A percentile compares a stretch with the other conserved stretches of the same genome.
Evolutionary conservation across 2,113 vertebrate genomes (phyloP).

Genomic region (Xyrauchen texanus): DNA sequence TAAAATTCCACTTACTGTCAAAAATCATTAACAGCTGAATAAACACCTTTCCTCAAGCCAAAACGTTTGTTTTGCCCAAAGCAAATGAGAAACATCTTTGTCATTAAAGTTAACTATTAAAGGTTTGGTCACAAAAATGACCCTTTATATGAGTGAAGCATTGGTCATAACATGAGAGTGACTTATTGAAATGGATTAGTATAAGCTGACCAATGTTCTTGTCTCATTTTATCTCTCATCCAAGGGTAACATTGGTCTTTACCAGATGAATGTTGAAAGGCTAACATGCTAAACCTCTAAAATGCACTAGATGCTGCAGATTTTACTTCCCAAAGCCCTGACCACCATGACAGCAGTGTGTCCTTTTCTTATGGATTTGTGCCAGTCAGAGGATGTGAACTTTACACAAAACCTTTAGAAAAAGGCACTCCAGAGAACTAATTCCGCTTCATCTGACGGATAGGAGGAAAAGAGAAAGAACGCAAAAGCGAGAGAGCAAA

Average conservation of each 20-base stretch:
- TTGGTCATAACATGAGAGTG: background rate
- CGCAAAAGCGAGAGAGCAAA: conserved; percentile 14
- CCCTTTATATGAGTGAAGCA: background rate
- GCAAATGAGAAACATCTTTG: conserved; percentile 16
- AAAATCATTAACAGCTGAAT: conserved; percentile 40
- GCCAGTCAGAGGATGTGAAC: conserved; percentile 77
- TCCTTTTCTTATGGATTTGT: conserved; percentile 72
- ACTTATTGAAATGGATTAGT: background rate
- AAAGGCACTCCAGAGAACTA: conserved; percentile 77
- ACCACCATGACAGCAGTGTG: conserved; percentile 57
- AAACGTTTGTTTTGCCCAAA: conserved; percentile 24
- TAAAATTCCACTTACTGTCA: conserved; percentile 5
- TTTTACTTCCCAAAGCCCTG: conserved; percentile 59
- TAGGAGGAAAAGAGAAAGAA: background rate
- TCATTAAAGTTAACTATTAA: conserved; percentile 31
- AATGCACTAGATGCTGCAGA: conserved; percentile 62
- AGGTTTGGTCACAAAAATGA: background rate
- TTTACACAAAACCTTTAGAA: conserved; percentile 75
- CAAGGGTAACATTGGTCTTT: conserved; percentile 20
- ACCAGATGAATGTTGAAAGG: conserved; percentile 53
- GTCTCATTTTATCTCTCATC: conserved; percentile 35
- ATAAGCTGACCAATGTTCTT: conserved; percentile 18
- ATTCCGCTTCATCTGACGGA: conserved; percentile 67
- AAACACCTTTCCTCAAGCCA: conserved; percentile 19
- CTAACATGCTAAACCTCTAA: conserved; percentile 65